A percentile compares a stretch with the other conserved stretches of the same genome.
Evolutionary conservation across 1,140 invertebrate genomes (phyloP).

Genomic region (Tetramorium parvispinum): DNA sequence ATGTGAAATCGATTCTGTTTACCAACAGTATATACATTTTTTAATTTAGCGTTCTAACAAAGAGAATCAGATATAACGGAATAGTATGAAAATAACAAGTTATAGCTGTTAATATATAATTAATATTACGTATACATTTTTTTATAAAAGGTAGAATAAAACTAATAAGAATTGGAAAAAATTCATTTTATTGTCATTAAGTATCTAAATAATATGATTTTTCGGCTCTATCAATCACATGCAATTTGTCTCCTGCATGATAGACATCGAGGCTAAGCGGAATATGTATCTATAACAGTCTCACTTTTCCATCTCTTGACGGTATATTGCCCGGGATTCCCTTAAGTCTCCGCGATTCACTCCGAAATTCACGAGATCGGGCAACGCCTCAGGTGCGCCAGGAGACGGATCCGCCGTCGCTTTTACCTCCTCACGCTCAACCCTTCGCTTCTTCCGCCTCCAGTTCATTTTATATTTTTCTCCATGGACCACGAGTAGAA

Average conservation of each 20-base stretch:
- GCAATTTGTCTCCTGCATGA: background rate
- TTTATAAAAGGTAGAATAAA: background rate
- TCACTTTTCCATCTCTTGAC: conserved; percentile 6
- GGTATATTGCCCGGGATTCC: conserved; percentile 34
- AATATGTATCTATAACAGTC: background rate
- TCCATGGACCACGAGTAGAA: conserved; percentile 2
- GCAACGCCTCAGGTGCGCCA: conserved; percentile 11
- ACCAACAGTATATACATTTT: too few relatives aligned
- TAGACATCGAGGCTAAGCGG: conserved; percentile 15
- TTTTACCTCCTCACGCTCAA: background rate
- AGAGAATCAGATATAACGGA: background rate
- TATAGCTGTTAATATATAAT: background rate
- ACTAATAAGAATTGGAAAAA: background rate
- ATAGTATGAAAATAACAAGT: background rate
- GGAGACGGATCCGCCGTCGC: conserved; percentile 9
- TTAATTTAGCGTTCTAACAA: background rate
- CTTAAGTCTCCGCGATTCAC: conserved; percentile 44
- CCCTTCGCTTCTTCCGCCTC: conserved; percentile 21
- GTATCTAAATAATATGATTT: background rate
- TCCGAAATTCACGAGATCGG: conserved; percentile 45
- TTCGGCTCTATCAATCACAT: background rate
- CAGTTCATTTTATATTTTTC: conserved; percentile 50
- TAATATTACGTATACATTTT: background rate
- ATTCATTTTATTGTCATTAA: background rate
- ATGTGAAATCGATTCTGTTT: background rate